Conservation (phyloP, 2,797 vertebrate species). For the Coilia nasus region DNA sequence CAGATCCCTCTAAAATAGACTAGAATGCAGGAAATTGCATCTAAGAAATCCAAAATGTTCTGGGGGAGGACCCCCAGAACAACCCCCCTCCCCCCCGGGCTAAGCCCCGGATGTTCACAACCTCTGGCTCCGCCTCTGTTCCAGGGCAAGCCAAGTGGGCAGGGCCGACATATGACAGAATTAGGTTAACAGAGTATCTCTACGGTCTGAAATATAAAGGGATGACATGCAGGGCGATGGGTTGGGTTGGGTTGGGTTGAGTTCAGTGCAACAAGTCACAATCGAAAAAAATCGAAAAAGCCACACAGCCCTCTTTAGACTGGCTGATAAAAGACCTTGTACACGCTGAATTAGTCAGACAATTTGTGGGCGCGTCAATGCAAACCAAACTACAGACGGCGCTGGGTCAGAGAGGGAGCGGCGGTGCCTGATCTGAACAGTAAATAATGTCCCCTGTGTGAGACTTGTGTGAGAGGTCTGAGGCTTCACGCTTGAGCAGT, state of each 20-base stretch:
- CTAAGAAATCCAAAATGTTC: too few relatives aligned
- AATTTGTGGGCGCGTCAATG: background rate
- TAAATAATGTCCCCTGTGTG: constrained; percentile 18
- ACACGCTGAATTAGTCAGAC: background rate
- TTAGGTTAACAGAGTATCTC: background rate
- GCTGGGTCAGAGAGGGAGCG: background rate
- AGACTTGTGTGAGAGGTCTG: background rate
- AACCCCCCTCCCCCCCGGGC: too few relatives aligned
- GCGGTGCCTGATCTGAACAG: background rate
- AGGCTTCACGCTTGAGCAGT: background rate
- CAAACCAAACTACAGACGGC: background rate
- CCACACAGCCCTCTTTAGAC: background rate
- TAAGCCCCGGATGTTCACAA: too few relatives aligned
- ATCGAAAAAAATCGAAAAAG: background rate
- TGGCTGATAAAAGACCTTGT: background rate
- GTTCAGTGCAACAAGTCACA: background rate
- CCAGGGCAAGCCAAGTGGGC: background rate
- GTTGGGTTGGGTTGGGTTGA: background rate
- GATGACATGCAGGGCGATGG: background rate
- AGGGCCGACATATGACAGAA: background rate
- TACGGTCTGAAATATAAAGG: background rate
- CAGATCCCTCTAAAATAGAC: too few relatives aligned
- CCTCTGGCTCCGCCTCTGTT: too few relatives aligned
- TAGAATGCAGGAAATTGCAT: too few relatives aligned
- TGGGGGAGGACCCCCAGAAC: too few relatives aligned